Base-by-base conservation (phyloP, 2,113 vertebrate genomes). In the Heteronetta atricapilla region DNA sequence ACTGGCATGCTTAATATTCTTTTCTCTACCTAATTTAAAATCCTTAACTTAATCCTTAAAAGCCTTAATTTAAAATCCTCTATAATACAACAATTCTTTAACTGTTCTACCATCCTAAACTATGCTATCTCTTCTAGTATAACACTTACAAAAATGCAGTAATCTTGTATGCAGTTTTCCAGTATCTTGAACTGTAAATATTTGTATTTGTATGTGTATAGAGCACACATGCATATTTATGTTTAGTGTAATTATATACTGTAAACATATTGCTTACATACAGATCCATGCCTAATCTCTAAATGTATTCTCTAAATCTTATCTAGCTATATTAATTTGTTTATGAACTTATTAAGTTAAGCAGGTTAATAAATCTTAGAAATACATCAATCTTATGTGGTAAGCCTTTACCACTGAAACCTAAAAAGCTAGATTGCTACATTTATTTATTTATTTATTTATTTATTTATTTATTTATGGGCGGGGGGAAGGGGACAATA, bases 1-100 rank as follows among this genome's bases (percentile, higher is more conserved):
- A 36, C 20, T 3, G 0, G 6, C 50, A 15, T 0, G 0, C 2
- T 33, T 68, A 34, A 44, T 69, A 74, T 56, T 56, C 2, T 56
- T 85, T 90, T 50, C 20, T 83, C 5, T 20, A 55, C 34, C 10
- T 42, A 38, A 33, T 77, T 69, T 88, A 55, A 77, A 77, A 68
- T 44, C 23, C 17, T 81, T 46, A 46, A 46, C 21, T 46, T 46
- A 46, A 46, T 21, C 20, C 46, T 46, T 46, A 46, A 46, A 46
- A 46, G 46, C 46, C 46, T 46, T 48, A 42, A 33, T 77, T 69
- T 88, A 50, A 77, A 77, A 68, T 44, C 23, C 20, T 81, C 76
- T 33, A 64, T 7, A 68, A 73, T 8, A 12, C 33, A 64, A 42
- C 7, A 56, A 11, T 60, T 28, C 8, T 42, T 70, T 79, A 36